Evolutionary conservation across 2,888 invertebrate genomes (phyloP).

Genomic region (Andrena trimmerana): DNA sequence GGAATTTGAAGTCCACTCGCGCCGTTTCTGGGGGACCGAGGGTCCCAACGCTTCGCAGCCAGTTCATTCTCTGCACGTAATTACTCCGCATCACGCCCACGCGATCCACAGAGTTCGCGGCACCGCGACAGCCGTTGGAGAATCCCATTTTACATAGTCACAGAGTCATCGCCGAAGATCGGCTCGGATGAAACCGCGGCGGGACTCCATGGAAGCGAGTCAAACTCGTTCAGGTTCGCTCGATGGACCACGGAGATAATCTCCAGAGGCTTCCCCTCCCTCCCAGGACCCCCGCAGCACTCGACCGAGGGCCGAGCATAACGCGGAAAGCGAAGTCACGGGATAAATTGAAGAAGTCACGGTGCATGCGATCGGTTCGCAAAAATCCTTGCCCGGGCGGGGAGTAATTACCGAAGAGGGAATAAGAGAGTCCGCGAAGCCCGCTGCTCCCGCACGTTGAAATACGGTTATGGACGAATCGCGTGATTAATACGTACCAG

Average conservation of each 20-base stretch:
- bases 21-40: not conserved
- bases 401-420: slow-evolving; percentile 50
- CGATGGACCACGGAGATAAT: slow-evolving; percentile 36
- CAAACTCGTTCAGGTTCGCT: slow-evolving; percentile 14
- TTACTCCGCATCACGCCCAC: too few species aligned
- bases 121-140: not conserved
- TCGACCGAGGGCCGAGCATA: slow-evolving; percentile 1
- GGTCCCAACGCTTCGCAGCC: not conserved
- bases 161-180: not conserved
- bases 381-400: slow-evolving; percentile 39
- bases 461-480: slow-evolving; percentile 81
- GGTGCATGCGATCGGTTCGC: slow-evolving; percentile 40
- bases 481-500: slow-evolving; percentile 81
- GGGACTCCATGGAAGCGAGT: not conserved
- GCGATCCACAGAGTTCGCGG: too few species aligned
- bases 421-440: slow-evolving; percentile 35
- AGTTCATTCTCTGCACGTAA: too few species aligned
- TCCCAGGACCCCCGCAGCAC: slow-evolving; percentile 30
- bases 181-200: not conserved
- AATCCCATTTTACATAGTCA: not conserved
- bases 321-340: slow-evolving; percentile 35
- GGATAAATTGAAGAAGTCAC: slow-evolving; percentile 47
- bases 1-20: slow-evolving; percentile 37
- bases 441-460: slow-evolving; percentile 70
- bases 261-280: not conserved